These are phyloP conservation scores for Myrmecobius fasciatus DNA, from an alignment of 2,113 vertebrate species.

Conservation along the genomic window DNA sequence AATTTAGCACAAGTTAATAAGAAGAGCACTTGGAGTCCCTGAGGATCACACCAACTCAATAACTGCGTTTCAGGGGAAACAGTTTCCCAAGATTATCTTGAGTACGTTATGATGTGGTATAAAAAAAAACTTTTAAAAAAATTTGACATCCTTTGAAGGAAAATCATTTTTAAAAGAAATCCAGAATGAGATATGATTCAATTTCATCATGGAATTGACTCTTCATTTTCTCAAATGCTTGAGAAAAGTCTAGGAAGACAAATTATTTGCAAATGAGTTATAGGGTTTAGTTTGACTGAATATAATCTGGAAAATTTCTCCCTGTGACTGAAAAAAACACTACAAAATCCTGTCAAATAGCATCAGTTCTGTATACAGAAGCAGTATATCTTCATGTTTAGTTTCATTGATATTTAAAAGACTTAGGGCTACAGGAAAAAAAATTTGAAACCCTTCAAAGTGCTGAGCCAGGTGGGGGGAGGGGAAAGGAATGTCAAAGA, in stretches of 20 bases:
- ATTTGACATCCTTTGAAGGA: neutral
- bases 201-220: neutral
- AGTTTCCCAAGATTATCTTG: constrained; percentile 8
- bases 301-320: neutral
- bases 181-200: neutral
- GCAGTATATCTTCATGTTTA: neutral
- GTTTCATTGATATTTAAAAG: neutral
- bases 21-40: neutral
- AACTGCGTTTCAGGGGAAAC: neutral
- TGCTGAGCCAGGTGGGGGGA: neutral
- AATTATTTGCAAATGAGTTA: constrained; percentile 2
- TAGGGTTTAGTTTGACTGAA: neutral
- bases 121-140: neutral
- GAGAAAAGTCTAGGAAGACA: neutral
- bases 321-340: neutral
- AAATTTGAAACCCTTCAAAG: neutral
- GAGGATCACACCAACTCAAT: constrained; percentile 18
- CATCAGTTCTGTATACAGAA: neutral
- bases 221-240: neutral
- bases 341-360: neutral
- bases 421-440: neutral
- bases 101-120: neutral
- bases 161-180: neutral
- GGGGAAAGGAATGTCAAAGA: neutral
- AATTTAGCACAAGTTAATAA: constrained; percentile 1